Conservation (phyloP, 1,140 invertebrate species). For the Onthophagus taurus region DNA sequence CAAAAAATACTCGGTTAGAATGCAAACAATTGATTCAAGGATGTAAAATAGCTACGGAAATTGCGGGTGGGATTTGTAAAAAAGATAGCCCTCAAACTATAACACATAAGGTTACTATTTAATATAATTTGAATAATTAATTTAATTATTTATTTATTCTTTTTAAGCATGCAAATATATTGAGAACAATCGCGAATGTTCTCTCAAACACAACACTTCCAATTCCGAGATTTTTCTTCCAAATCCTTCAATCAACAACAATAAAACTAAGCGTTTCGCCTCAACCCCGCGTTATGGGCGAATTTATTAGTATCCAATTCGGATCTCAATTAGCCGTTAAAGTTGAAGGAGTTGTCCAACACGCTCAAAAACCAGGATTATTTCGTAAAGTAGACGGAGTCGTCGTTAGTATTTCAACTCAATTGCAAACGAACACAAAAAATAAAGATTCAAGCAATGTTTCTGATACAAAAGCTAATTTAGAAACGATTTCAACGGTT, state of each 20-base stretch:
- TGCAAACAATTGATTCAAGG: conserved; percentile 34
- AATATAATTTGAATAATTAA: not conserved
- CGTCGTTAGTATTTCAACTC: conserved; percentile 58
- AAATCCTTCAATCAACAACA: conserved; percentile 72
- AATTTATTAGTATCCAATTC: conserved; percentile 64
- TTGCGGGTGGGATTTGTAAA: conserved; percentile 30
- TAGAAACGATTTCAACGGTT: conserved; percentile 29
- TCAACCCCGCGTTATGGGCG: conserved; percentile 65
- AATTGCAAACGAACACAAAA: conserved; percentile 39
- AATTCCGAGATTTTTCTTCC: conserved; percentile 81
- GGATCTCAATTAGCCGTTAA: conserved; percentile 74
- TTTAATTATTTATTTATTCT: not conserved
- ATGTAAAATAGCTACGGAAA: conserved; percentile 34
- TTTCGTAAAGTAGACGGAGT: conserved; percentile 63
- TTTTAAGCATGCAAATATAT: conserved; percentile 59
- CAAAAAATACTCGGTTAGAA: conserved; percentile 30
- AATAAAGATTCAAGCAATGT: conserved; percentile 31
- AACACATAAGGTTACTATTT: conserved; percentile 37
- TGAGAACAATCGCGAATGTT: conserved; percentile 57
- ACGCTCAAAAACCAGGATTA: conserved; percentile 52
- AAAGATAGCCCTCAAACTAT: conserved; percentile 33
- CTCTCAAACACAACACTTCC: conserved; percentile 57
- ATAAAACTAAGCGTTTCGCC: conserved; percentile 76
- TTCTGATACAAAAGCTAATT: too few relatives aligned
- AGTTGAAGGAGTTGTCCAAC: conserved; percentile 78